Percentiles rank a stretch among this genome's conserved stretches.
Evolutionary conservation across 2,797 vertebrate species (phyloP).

Genomic region (Mionectes olivaceus): DNA sequence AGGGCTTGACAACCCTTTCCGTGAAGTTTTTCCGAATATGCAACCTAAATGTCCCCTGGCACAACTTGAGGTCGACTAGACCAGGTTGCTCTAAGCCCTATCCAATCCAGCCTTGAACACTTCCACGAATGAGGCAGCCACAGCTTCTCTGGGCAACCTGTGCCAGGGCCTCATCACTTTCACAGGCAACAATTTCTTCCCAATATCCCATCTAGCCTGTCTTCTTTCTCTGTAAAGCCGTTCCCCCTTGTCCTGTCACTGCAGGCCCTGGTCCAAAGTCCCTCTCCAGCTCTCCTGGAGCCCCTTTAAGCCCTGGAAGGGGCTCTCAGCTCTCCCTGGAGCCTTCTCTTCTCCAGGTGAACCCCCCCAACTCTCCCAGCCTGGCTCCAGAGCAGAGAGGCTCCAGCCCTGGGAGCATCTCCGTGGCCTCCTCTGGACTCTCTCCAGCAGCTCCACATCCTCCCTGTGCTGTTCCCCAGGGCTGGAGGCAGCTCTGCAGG

Average conservation of each 20-base stretch:
- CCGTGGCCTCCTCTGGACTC: not conserved
- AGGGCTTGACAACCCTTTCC: not conserved
- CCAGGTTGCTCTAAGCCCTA: not conserved
- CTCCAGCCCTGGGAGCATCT: not conserved
- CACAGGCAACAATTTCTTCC: not conserved
- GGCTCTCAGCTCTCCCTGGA: not conserved
- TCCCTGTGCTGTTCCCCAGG: not conserved
- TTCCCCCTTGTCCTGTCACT: not conserved
- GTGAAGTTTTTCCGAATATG: not conserved
- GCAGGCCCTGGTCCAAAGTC: not conserved
- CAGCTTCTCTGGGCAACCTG: not conserved
- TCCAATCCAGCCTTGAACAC: not conserved
- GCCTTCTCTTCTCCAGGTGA: not conserved
- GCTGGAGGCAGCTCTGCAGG: not conserved
- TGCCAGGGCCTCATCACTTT: not conserved
- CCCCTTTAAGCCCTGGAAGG: not conserved
- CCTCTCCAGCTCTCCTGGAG: not conserved
- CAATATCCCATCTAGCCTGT: not conserved
- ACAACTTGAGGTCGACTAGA: not conserved
- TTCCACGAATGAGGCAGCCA: not conserved
- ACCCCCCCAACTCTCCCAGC: not conserved
- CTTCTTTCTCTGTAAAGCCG: not conserved
- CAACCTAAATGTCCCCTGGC: not conserved
- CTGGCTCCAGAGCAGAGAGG: not conserved
- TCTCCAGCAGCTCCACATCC: accelerated